Conservation (phyloP, 2,113 vertebrate species). For the Morone saxatilis region DNA sequence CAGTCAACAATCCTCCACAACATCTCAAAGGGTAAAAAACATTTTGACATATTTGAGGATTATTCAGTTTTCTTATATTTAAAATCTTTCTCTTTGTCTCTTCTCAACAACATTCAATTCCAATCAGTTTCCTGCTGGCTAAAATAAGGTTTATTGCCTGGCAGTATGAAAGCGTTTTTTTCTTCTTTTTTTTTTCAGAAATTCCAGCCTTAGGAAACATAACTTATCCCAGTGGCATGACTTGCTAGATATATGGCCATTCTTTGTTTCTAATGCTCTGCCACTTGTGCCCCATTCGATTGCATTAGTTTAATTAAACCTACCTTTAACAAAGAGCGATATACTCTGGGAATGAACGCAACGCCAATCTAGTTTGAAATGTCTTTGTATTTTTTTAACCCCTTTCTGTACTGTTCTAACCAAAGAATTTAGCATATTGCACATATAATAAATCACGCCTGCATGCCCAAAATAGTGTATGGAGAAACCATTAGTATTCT, state of each 20-base stretch:
- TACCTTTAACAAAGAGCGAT: neutral
- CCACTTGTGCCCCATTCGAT: neutral
- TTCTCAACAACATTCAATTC: neutral
- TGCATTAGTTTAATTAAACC: conserved; percentile 15
- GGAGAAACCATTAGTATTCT: conserved; percentile 16
- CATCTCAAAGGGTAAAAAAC: neutral
- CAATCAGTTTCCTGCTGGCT: neutral
- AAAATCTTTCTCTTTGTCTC: neutral
- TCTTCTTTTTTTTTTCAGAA: neutral
- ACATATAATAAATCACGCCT: neutral
- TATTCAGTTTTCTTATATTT: no score
- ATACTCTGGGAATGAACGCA: neutral
- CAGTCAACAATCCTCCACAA: neutral
- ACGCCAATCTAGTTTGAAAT: neutral
- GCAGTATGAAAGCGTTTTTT: neutral
- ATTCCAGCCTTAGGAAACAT: neutral
- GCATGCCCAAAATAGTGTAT: neutral
- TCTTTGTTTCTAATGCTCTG: neutral
- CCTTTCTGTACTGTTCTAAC: neutral
- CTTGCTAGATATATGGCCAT: neutral
- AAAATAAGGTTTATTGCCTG: neutral
- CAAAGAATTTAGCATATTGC: neutral
- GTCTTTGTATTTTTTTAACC: neutral
- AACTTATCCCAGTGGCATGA: neutral
- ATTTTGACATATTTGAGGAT: neutral